Base-by-base conservation (phyloP, 1,140 invertebrate genomes). In the Chironomus striatipennis region DNA sequence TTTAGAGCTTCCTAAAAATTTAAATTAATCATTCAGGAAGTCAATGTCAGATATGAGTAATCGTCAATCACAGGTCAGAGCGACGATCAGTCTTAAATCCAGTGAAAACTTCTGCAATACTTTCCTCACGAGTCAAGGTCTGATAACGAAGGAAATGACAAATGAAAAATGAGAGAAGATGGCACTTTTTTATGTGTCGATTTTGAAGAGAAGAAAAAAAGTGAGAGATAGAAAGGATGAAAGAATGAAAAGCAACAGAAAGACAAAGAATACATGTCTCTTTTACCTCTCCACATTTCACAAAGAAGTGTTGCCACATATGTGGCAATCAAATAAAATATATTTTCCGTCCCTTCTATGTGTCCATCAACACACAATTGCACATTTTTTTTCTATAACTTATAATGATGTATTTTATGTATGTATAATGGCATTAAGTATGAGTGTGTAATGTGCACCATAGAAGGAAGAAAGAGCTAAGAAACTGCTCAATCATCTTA, bases 401-500 rank as follows among this genome's bases (percentile, higher is more conserved):
- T 57, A 47, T 15, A 10, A 10, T 47, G 43, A 15, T 57, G 47
- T n/a, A 57, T 57, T 57, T 57, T 57, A 57, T 57, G 12, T 57
- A 57, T n/a, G 12, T 15, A 34, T 34, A 34, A 34, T 34, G 24
- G 5, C 5, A 34, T 34, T 34, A 34, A 34, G 24, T 34, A 34
- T 34, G 24, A 34, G 24, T 34, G 24, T 34, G 24, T 34, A 34
- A 34, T 34, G 5, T 34, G 24, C 24, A 34, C 5, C 24, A 34
- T 5, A 34, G 24, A 57, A 57, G n/a, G n/a, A 57, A 57, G 2
- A 57, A 57, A 57, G 12, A 57, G n/a, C 12, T 15, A 57, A 57
- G 47, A 57, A n/a, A n/a, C 47, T 57, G 47, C 47, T 57, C 47
- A 57, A 57, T 57, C 47, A 57, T 57, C 47, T 57, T 57, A 57